Percentiles rank a stretch among this genome's conserved stretches.
Evolutionary conservation across 2,888 invertebrate species (phyloP).

Genomic region (Xestia sexstrigata): DNA sequence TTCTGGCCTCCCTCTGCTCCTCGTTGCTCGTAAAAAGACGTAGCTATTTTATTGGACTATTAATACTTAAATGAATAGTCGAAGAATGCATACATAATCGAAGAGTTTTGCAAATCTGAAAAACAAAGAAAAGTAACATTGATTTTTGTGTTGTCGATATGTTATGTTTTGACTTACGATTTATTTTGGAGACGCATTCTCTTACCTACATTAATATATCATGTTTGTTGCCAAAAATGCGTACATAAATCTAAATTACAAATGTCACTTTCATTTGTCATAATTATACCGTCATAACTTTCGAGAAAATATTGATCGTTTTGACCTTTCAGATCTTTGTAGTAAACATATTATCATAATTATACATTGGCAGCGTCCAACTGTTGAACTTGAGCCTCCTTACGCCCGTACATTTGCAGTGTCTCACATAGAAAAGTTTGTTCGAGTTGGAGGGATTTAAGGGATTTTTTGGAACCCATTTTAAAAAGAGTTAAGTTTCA

Average conservation of each 20-base stretch:
- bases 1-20: no score
- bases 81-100: background rate
- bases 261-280: conserved; percentile 11
- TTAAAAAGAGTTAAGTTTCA: background rate
- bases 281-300: conserved; percentile 1
- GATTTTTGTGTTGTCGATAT: background rate
- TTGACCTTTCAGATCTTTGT: conserved; percentile 9
- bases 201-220: no score
- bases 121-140: background rate
- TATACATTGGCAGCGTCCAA: background rate
- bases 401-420: background rate
- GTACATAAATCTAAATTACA: background rate
- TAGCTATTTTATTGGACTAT: background rate
- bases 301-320: conserved; percentile 19
- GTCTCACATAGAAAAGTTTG: background rate
- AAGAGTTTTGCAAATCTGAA: no score
- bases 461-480: background rate
- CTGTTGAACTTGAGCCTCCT: background rate
- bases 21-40: background rate
- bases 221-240: background rate
- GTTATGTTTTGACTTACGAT: background rate
- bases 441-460: background rate
- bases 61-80: background rate
- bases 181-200: no score
- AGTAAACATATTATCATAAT: conserved; percentile 3